Base-by-base conservation (phyloP, 2,888 invertebrate species). In the Drosophila tanythrix region DNA sequence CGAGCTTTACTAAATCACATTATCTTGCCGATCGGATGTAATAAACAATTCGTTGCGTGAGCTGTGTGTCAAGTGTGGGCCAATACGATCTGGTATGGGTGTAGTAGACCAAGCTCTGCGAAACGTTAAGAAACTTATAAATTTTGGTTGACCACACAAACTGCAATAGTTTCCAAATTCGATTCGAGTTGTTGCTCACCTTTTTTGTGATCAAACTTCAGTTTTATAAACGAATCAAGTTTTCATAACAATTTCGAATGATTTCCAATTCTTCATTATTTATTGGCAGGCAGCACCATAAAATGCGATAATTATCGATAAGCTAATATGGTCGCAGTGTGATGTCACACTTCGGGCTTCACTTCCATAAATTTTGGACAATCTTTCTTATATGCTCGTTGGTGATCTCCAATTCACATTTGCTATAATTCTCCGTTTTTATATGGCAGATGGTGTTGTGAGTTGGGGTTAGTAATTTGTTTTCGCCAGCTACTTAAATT, bases 401-500 rank as follows among this genome's bases (percentile, higher is more conserved):
- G 25, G 1, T 46, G 46, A 13, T 46, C 25, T 46, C 15, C 25
- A 46, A 46, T 13, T 46, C 15, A 25, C 1, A 46, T 21, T 46
- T 46, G 25, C 25, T 46, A 46, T 46, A 46, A 25, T 46, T 46
- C 46, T 25, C 15, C 4, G 25, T 4, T 25, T 25, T 46, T 25
- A 25, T 46, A 25, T 25, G 46, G 15, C 46, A 46, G 15, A 4
- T 46, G 15, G 46, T 46, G 46, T 46, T 46, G 46, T 8, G 25
- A 46, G 46, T 8, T 8, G 46, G 15, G 46, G 25, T 46, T 15
- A 51, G 29, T 11, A n/a, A 31, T 51, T 51, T 51, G 51, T 51
- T n/a, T 51, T 29, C 27, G 25, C 50, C 50, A 50, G 50, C 50
- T 50, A 29, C n/a, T 31, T 29, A 29, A 51, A 57, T 57, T 57